phyloP scores from a whole-genome alignment of 2,113 vertebrate species.

The Oreotrochilus melanogaster region DNA sequence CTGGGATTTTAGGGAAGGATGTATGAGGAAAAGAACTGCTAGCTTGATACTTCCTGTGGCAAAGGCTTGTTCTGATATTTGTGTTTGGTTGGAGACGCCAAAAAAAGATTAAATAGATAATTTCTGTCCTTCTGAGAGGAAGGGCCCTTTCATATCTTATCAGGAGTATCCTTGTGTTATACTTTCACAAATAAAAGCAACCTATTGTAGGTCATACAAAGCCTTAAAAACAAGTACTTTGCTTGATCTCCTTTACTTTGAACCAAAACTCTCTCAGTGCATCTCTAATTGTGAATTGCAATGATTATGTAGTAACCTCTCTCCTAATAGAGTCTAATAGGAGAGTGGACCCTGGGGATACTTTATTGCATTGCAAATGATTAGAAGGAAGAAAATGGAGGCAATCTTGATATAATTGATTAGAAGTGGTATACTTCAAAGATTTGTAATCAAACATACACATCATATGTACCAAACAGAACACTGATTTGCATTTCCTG shows the following conservation, averaged over 20 bases:
- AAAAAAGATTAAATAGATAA: not conserved
- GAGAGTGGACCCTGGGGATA: not conserved
- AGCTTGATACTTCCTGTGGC: not conserved
- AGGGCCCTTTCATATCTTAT: not conserved
- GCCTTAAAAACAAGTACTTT: not conserved
- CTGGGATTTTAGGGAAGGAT: not conserved
- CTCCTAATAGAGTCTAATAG: not conserved
- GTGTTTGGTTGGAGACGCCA: not conserved
- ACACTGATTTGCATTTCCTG: constrained; percentile 20
- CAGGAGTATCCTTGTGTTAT: not conserved
- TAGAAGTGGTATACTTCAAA: not conserved
- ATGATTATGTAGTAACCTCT: not conserved
- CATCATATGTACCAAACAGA: not conserved
- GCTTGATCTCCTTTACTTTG: not conserved
- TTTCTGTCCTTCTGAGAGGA: not conserved
- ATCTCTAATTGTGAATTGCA: not conserved
- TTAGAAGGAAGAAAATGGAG: not conserved
- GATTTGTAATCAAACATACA: constrained; percentile 40
- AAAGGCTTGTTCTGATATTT: not conserved
- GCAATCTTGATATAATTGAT: constrained; percentile 8
- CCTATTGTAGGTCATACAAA: not conserved
- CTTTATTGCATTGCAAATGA: not conserved
- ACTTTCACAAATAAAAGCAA: not conserved
- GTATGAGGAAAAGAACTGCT: not conserved
- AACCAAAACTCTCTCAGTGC: not conserved